Conservation (phyloP, 1,140 invertebrate species). For the Camponotus vicinus region DNA sequence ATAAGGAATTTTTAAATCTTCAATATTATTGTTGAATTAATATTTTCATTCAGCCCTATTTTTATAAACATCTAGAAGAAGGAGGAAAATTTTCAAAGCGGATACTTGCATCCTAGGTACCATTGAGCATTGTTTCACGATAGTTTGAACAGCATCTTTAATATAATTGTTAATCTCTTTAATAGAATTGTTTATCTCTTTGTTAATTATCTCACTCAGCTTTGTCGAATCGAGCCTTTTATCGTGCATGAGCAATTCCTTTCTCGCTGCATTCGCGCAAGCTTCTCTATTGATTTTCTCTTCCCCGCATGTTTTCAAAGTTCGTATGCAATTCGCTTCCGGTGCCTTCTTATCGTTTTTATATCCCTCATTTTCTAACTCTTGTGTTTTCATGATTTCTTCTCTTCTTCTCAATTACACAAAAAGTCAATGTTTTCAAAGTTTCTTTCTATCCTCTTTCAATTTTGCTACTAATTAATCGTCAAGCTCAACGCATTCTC, state of each 20-base stretch:
- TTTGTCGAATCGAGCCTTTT: conserved; percentile 16
- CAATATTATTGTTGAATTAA: neutral
- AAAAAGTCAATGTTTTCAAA: neutral
- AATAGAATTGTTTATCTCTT: conserved; percentile 43
- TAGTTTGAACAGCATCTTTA: conserved; percentile 72
- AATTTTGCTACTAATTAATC: neutral
- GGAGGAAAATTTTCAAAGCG: conserved; percentile 29
- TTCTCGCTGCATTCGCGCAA: neutral
- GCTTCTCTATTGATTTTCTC: neutral
- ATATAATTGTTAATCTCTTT: conserved; percentile 67
- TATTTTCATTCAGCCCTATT: neutral
- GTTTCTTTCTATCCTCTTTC: neutral
- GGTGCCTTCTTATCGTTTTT: conserved; percentile 10
- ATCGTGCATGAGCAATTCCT: neutral
- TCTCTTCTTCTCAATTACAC: neutral
- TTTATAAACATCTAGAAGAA: neutral
- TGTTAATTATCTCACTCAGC: conserved; percentile 69
- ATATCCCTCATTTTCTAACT: conserved; percentile 28
- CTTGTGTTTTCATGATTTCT: neutral
- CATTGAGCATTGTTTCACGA: conserved; percentile 71
- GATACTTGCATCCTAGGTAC: conserved; percentile 73
- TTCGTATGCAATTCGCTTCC: conserved; percentile 22
- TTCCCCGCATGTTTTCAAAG: neutral
- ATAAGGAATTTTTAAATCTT: neutral
- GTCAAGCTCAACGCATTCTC: conserved; percentile 18